phyloP scores from a whole-genome alignment of 2,797 vertebrate species.

The Acanthis flammea region DNA sequence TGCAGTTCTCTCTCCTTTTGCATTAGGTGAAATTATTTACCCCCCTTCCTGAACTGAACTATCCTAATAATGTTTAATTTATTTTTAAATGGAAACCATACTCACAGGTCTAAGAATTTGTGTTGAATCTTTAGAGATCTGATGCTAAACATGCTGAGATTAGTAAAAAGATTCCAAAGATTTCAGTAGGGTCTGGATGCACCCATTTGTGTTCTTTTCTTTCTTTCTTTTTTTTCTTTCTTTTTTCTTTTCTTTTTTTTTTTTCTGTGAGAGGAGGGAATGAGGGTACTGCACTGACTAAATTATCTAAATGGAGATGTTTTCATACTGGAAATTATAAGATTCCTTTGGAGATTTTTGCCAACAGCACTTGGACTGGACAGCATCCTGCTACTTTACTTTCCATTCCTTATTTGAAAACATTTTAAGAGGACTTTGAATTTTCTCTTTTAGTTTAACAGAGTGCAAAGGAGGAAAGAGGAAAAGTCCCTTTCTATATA shows the following conservation, averaged over 20 bases:
- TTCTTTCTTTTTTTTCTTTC: too few relatives aligned
- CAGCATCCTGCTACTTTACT: neutral
- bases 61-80: neutral
- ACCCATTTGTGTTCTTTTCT: fast-evolving
- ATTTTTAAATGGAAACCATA: neutral
- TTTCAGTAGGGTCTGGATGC: neutral
- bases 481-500: neutral
- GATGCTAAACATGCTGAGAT: neutral
- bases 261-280: fast-evolving
- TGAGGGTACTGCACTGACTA: fast-evolving
- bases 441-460: neutral
- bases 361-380: neutral
- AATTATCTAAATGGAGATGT: neutral
- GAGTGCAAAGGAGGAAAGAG: neutral
- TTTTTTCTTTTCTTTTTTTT: too few relatives aligned
- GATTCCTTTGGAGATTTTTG: neutral
- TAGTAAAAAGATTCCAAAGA: neutral
- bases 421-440: neutral
- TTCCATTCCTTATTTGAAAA: neutral
- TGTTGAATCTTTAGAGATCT: neutral
- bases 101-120: neutral
- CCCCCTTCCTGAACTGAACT: neutral
- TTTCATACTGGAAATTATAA: neutral
- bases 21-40: neutral
- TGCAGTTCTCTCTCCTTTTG: neutral